Base-by-base conservation (phyloP, 2,113 vertebrate genomes). In the Antigone vipio region DNA sequence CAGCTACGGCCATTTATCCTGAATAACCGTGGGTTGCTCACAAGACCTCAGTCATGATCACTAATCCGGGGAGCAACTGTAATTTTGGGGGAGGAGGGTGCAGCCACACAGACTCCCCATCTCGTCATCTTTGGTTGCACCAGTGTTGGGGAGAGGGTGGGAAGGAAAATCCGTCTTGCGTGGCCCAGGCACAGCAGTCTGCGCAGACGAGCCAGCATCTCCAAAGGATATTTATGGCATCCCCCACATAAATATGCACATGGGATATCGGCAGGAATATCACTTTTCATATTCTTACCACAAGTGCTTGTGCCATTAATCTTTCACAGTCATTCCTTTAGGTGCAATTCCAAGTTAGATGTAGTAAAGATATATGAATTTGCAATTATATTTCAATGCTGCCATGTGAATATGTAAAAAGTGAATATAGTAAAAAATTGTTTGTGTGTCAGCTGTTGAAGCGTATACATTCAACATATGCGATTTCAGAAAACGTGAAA, bases 101-200 rank as follows among this genome's bases (percentile, higher is more conserved):
- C 38, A 45, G 58, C 21, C 83, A n/a, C 45, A 8, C 38, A 12
- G 32, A 11, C n/a, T 49, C 23, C 18, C 3, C 0, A 8, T 10
- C 49, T 45, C 3, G 0, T 27, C 34, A 32, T 29, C 23, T 42
- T 62, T 9, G n/a, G 35, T 5, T 49, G 50, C 67, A 2, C 12
- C 2, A 32, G 30, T 0, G 21, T 34, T 9, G 10, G 23, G 11
- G 22, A 32, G 14, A 47, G 32, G 5, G 22, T 3, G 13, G 0
- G 2, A 2, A 26, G 0, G 3, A 1, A 30, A 77, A 88, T 55
- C 18, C 50, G 3, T 29, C 40, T 32, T 5, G 21, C 30, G 64
- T 50, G 64, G 44, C 64, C 74, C 10, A 8, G 64, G 75, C 35
- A 11, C 53, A 81, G 74, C 87, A 75, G 52, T 26, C 35, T n/a